Conservation (phyloP, 2,888 invertebrate species). For the Deroplatys truncata region DNA sequence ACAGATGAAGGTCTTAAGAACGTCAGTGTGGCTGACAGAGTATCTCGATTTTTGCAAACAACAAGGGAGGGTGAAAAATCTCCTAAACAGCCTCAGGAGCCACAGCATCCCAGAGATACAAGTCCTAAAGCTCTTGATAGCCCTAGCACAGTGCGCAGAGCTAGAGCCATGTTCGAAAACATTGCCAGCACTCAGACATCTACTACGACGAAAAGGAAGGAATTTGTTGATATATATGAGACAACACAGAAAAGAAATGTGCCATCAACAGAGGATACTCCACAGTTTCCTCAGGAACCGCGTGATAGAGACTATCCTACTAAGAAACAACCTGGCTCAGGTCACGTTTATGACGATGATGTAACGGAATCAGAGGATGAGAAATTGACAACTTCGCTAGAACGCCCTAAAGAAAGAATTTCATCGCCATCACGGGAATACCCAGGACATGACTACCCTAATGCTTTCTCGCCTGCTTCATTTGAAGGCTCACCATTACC, state of each 20-base stretch:
- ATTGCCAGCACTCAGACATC: conserved; percentile 44
- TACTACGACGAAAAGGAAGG: not conserved
- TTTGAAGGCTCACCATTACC: not conserved
- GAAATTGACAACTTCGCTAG: not conserved
- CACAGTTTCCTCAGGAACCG: not conserved
- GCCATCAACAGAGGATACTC: not conserved
- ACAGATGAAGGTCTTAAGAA: conserved; percentile 25
- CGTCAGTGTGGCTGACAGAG: conserved; percentile 56
- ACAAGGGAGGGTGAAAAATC: conserved; percentile 34
- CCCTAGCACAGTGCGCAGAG: conserved; percentile 58
- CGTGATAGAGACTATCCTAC: not conserved
- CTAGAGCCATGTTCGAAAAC: conserved; percentile 67
- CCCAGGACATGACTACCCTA: not conserved
- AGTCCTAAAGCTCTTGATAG: conserved; percentile 32
- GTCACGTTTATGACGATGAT: not conserved
- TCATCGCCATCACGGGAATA: not conserved
- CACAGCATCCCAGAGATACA: conserved; percentile 15
- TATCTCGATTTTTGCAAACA: conserved; percentile 50
- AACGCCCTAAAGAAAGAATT: not conserved
- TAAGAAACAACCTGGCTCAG: not conserved
- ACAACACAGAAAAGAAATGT: not conserved
- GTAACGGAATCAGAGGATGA: not conserved
- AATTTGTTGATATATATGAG: not conserved
- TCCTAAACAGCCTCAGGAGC: not conserved
- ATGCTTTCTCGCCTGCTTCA: not conserved